Evolutionary conservation across 2,113 vertebrate species (phyloP), one percentile per base, ranked within the genome.

Genomic region (Brachyhypopomus gauderio): DNA sequence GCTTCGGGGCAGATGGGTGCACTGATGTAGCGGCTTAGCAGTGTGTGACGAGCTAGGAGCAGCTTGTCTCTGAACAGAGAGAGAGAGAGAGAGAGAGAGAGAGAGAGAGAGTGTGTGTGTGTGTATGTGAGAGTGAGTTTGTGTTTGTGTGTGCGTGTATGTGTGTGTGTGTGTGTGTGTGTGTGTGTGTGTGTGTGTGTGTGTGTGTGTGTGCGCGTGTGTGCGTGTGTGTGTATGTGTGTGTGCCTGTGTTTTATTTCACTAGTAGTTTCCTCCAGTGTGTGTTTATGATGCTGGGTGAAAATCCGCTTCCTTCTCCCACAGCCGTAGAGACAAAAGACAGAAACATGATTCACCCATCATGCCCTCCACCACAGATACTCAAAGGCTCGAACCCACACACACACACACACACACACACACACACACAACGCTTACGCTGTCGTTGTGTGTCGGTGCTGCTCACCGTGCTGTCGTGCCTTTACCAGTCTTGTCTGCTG

Each of bases 301-400:
- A n/a, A 52, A 81, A 72, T 22, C 66, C 58, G 7, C 38, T 48
- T 17, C 70, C 45, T 17, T 36, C 48, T 14, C 52, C 14, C 58
- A 48, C 58, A 38, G 72, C 25, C 62, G 17, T 52, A 75, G 75
- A 74, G 27, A 80, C 66, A 20, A 69, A 34, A 80, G 60, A 74
- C 60, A 74, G 79, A 75, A 81, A 69, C 72, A 60, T 59, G 72
- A 69, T 52, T 75, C 75, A 69, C 58, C 72, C 67, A 71, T 75
- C 71, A 81, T 20, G 23, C 30, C 22, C 79, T 38, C n/a, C 34
- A n/a, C 66, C 34, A 34, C 34, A 69, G 66, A 23, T 38, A 38
- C n/a, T 69, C 66, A 69, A 69, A n/a, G 45, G 45, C 45, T 12
- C 45, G 7, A 12, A 52, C 3, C 9, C 45, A 52, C 45, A 52